phyloP scores from a whole-genome alignment of 2,888 invertebrate species.

The Onthophagus sagittarius region DNA sequence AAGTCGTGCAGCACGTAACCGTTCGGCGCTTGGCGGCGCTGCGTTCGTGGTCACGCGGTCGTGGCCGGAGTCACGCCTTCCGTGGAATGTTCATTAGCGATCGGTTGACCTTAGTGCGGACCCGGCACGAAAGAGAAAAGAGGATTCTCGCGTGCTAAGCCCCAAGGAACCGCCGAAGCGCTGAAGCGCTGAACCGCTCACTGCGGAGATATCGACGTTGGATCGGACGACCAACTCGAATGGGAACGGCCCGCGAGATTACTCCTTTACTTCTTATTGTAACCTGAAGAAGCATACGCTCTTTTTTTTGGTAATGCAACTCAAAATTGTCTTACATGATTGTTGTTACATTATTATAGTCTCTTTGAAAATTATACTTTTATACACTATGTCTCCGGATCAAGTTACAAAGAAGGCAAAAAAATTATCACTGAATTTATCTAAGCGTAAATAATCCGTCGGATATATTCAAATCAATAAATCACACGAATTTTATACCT shows the following conservation, averaged over 20 bases:
- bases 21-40: slow-evolving; percentile 16
- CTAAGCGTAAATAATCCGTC: no score
- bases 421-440: no score
- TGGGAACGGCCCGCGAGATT: not conserved
- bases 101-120: slow-evolving; percentile 18
- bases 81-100: slow-evolving; percentile 38
- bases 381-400: no score
- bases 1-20: slow-evolving; percentile 1
- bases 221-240: slow-evolving; percentile 14
- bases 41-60: slow-evolving; percentile 21
- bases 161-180: not conserved
- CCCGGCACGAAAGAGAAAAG: not conserved
- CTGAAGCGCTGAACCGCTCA: no score
- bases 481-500: no score
- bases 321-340: no score
- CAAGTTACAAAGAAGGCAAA: no score
- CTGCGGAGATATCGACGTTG: slow-evolving; percentile 14
- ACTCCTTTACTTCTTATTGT: not conserved
- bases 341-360: no score
- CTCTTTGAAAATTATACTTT: no score
- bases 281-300: not conserved
- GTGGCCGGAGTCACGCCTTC: slow-evolving; percentile 30
- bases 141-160: slow-evolving; percentile 1
- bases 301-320: not conserved
- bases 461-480: no score